These are phyloP conservation scores for Ariopsis seemanni DNA, from an alignment of 2,113 vertebrate genomes.

Conservation along the genomic window DNA sequence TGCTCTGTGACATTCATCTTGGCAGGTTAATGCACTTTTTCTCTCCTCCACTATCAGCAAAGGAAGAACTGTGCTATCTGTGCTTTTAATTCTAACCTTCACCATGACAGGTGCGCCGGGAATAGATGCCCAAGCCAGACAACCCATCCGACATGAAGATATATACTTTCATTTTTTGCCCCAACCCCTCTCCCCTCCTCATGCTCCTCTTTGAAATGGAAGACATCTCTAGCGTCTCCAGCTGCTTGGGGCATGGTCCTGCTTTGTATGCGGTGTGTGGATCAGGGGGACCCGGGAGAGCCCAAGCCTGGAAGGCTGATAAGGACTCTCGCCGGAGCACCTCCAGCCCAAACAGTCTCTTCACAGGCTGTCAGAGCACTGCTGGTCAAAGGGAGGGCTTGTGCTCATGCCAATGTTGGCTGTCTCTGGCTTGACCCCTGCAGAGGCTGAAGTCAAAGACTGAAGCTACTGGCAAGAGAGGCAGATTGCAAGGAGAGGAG, in stretches of 20 bases:
- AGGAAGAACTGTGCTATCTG: conserved; percentile 49
- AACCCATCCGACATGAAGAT: conserved; percentile 75
- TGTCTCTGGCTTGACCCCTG: conserved; percentile 65
- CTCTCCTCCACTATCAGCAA: conserved; percentile 51
- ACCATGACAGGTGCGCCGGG: conserved; percentile 75
- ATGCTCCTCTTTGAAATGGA: conserved; percentile 76
- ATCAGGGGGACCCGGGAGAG: conserved; percentile 48
- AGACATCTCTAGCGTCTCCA: conserved; percentile 79
- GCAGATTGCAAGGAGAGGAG: conserved; percentile 8
- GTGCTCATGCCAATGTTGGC: conserved; percentile 50
- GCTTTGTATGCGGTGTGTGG: conserved; percentile 72
- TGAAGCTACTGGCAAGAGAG: conserved; percentile 34
- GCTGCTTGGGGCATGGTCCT: conserved; percentile 73
- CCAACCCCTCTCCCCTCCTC: conserved; percentile 66
- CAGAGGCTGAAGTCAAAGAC: conserved; percentile 61
- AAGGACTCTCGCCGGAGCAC: conserved; percentile 71
- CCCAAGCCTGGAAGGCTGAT: conserved; percentile 70
- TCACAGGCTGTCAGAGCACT: conserved; percentile 77
- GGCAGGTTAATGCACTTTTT: conserved; percentile 49
- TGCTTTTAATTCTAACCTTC: conserved; percentile 70
- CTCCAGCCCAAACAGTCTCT: conserved; percentile 70
- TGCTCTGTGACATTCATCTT: conserved; percentile 53
- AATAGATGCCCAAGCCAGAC: conserved; percentile 74
- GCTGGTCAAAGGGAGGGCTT: conserved; percentile 72
- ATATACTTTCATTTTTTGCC: conserved; percentile 69